phyloP scores from a whole-genome alignment of 2,797 vertebrate species.

The Peromyscus aztecus region DNA sequence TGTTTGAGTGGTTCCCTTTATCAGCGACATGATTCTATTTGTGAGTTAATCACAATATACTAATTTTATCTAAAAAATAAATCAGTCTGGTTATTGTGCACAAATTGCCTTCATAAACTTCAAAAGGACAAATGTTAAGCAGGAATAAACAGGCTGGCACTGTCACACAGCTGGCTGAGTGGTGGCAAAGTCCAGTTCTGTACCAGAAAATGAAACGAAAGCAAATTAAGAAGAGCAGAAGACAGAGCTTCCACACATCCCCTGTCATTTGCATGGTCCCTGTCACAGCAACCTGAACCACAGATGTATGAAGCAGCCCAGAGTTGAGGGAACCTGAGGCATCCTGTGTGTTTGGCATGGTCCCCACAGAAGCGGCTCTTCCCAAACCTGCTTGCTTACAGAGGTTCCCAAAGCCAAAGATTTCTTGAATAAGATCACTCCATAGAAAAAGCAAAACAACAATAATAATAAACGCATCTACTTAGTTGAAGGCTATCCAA shows the following conservation, averaged over 20 bases:
- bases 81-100: background rate
- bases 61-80: background rate
- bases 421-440: conserved; percentile 70
- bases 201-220: background rate
- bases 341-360: background rate
- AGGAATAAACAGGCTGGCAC: background rate
- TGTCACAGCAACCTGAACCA: background rate
- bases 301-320: background rate
- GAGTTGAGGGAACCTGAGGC: background rate
- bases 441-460: conserved; percentile 71
- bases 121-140: background rate
- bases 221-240: background rate
- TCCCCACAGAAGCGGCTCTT: background rate
- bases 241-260: background rate
- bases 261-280: background rate
- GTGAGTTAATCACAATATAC: background rate
- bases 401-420: conserved; percentile 62
- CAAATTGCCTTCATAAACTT: background rate
- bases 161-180: background rate
- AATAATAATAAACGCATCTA: conserved; percentile 57
- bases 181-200: background rate
- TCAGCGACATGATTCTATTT: background rate
- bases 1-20: background rate
- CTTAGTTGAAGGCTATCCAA: conserved; percentile 85
- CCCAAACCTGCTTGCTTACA: conserved; percentile 48